Conservation (phyloP, 2,797 vertebrate species). For the Anguilla anguilla region DNA sequence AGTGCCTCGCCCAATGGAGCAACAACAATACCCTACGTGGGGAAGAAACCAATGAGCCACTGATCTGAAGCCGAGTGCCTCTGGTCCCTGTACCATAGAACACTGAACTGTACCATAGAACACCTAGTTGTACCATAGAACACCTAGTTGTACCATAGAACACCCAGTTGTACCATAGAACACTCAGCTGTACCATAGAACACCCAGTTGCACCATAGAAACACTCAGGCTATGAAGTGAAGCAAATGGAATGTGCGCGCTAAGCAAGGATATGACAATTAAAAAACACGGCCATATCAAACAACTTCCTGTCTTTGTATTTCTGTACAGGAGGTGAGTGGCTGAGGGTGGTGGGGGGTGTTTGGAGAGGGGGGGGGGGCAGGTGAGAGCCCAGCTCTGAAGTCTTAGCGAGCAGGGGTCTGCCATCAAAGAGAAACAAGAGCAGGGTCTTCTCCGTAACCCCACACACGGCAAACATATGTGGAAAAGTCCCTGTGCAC, state of each 20-base stretch:
- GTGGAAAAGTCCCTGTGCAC: slow-evolving; percentile 32
- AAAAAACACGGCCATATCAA: slow-evolving; percentile 52
- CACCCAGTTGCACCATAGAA: slow-evolving; percentile 52
- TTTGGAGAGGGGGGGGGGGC: background rate
- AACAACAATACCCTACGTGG: background rate
- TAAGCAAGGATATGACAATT: slow-evolving; percentile 56
- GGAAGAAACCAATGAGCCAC: background rate
- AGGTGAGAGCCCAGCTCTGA: slow-evolving; percentile 50
- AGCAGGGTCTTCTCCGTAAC: slow-evolving; percentile 27
- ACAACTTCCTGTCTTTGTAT: slow-evolving; percentile 62
- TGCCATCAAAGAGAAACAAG: slow-evolving; percentile 39
- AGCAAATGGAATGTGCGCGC: slow-evolving; percentile 41
- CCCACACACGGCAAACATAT: slow-evolving; percentile 33
- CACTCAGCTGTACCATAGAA: no score
- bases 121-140: no score
- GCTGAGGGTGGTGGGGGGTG: slow-evolving; percentile 31
- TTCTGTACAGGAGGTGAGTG: slow-evolving; percentile 62
- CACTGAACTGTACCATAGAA: no score
- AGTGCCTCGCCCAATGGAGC: background rate
- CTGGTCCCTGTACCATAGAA: slow-evolving; percentile 56
- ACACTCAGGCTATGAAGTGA: slow-evolving; percentile 58
- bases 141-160: no score
- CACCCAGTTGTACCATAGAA: no score
- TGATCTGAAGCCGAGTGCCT: background rate
- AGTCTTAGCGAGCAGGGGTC: slow-evolving; percentile 37